Evolutionary conservation across 2,888 invertebrate species (phyloP).

Genomic region (Erannis defoliaria): DNA sequence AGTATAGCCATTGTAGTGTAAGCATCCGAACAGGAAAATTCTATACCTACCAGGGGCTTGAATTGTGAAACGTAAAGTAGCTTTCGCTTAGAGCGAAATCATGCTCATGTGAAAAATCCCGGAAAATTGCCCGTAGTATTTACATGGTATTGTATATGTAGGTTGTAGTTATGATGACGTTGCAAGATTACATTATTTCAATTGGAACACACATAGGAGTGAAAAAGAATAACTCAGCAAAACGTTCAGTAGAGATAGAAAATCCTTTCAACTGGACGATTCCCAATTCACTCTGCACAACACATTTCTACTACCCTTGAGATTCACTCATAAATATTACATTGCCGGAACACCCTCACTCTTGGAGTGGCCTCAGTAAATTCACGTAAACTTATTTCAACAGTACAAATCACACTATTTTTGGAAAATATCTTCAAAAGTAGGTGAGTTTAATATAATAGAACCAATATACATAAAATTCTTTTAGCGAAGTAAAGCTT

Average conservation of each 20-base stretch:
- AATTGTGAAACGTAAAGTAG: too few relatives aligned
- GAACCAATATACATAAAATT: neutral
- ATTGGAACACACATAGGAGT: neutral
- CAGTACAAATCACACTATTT: constrained; percentile 21
- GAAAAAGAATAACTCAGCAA: constrained; percentile 18
- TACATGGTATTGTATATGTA: too few relatives aligned
- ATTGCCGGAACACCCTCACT: constrained; percentile 25
- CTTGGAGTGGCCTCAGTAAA: constrained; percentile 25
- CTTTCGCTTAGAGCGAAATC: too few relatives aligned
- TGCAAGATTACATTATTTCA: neutral
- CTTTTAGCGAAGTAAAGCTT: too few relatives aligned
- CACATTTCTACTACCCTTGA: constrained; percentile 31
- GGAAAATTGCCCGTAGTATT: too few relatives aligned
- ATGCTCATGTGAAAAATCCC: too few relatives aligned
- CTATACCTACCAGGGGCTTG: too few relatives aligned
- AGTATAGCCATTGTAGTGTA: too few relatives aligned
- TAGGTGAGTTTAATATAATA: constrained; percentile 2
- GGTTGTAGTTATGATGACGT: too few relatives aligned
- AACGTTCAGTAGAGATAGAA: constrained; percentile 18
- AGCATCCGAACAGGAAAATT: too few relatives aligned
- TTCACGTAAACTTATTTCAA: constrained; percentile 29
- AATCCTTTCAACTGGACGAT: constrained; percentile 22
- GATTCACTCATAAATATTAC: constrained; percentile 41
- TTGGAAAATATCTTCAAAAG: neutral
- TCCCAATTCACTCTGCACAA: constrained; percentile 25